Evolutionary conservation across 2,888 invertebrate species (phyloP).

Genomic region (Harpalus rufipes): DNA sequence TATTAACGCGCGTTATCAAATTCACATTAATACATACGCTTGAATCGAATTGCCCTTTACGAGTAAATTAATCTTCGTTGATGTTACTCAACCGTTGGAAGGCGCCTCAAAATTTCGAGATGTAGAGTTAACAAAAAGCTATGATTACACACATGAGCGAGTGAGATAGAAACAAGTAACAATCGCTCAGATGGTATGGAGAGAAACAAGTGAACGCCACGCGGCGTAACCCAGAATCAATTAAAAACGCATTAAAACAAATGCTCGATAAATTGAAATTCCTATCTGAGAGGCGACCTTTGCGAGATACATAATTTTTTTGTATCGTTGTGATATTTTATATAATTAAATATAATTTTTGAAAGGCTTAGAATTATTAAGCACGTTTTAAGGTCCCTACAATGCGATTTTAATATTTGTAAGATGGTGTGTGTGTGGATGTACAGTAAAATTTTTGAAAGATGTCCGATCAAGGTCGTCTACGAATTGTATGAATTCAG

Average conservation of each 20-base stretch:
- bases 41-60: constrained; percentile 56
- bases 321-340: constrained; percentile 31
- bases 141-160: constrained; percentile 45
- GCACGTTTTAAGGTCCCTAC: no score
- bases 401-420: no score
- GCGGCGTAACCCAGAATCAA: constrained; percentile 53
- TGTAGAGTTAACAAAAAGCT: constrained; percentile 25
- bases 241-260: constrained; percentile 65
- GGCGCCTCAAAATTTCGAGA: constrained; percentile 43
- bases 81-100: constrained; percentile 27
- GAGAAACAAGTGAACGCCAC: constrained; percentile 53
- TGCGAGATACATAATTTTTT: constrained; percentile 11
- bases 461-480: no score
- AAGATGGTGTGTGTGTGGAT: no score
- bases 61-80: constrained; percentile 42
- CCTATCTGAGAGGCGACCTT: constrained; percentile 38
- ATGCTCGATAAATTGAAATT: constrained; percentile 64
- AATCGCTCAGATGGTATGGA: neutral
- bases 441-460: no score
- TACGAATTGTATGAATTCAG: no score
- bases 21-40: constrained; percentile 56
- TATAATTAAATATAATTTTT: constrained; percentile 39
- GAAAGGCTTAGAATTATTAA: constrained; percentile 1
- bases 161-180: constrained; percentile 24
- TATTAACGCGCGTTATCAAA: constrained; percentile 61